Conservation (phyloP, 1,140 invertebrate genomes). For the Belonocnema kinseyi region DNA sequence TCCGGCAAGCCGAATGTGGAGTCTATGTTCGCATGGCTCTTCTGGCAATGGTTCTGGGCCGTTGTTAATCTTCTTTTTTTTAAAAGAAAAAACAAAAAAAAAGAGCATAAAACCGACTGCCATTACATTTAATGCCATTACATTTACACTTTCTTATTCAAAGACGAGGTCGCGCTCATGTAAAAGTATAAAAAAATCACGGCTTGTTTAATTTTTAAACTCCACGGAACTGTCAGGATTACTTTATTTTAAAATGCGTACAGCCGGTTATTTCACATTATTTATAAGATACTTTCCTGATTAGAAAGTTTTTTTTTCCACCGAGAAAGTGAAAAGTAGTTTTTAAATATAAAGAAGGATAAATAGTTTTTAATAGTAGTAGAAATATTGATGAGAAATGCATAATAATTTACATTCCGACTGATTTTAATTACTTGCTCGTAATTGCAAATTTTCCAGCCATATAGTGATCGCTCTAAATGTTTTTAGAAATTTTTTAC, state of each 20-base stretch:
- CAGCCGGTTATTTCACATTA: no score
- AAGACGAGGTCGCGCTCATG: neutral
- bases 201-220: no score
- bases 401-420: neutral
- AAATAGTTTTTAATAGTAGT: neutral
- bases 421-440: neutral
- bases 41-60: constrained; percentile 91
- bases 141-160: neutral
- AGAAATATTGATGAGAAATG: neutral
- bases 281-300: no score
- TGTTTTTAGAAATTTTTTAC: constrained; percentile 4
- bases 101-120: constrained; percentile 27
- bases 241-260: no score
- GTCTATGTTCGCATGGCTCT: constrained; percentile 99
- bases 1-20: constrained; percentile 97
- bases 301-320: no score
- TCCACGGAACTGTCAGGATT: no score
- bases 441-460: neutral
- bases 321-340: neutral
- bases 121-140: neutral
- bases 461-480: neutral
- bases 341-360: neutral
- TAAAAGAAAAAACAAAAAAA: no score
- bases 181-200: neutral
- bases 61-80: constrained; percentile 41